These are phyloP conservation scores for Hyposoter didymator DNA, from an alignment of 2,888 invertebrate species.

Conservation along the genomic window DNA sequence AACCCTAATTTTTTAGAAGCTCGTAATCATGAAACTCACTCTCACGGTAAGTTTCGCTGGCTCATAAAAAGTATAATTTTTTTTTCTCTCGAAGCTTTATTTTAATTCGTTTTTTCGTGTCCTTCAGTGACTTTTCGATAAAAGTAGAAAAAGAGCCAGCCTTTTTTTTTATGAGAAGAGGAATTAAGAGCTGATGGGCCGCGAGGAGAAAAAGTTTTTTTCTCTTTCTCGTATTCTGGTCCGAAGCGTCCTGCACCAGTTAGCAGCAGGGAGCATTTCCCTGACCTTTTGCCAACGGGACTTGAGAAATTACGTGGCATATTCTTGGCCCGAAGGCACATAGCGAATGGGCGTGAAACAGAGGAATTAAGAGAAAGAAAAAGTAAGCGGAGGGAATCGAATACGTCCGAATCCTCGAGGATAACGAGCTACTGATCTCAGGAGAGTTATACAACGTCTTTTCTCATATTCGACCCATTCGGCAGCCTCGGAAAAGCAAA, in stretches of 20 bases:
- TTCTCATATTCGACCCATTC: constrained; percentile 55
- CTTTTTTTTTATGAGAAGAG: constrained; percentile 22
- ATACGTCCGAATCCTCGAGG: constrained; percentile 55
- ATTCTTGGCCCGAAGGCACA: background rate
- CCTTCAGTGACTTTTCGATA: background rate
- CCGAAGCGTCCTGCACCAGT: background rate
- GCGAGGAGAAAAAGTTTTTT: constrained; percentile 33
- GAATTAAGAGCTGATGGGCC: constrained; percentile 35
- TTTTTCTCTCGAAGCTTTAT: background rate
- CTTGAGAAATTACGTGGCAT: constrained; percentile 18
- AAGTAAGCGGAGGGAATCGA: constrained; percentile 26
- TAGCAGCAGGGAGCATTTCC: background rate
- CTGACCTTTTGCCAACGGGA: constrained; percentile 11
- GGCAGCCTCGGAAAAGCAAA: constrained; percentile 1
- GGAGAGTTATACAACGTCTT: constrained; percentile 73
- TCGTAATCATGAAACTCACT: background rate
- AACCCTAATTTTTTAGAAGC: background rate
- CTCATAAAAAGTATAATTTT: background rate
- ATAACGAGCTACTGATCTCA: constrained; percentile 72
- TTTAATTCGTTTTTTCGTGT: background rate
- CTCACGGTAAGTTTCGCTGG: background rate
- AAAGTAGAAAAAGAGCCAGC: background rate
- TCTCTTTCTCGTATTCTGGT: background rate
- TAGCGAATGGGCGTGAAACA: background rate
- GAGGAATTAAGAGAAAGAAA: background rate